Conservation (phyloP, 2,888 invertebrate species). For the Pelosia muscerda region DNA sequence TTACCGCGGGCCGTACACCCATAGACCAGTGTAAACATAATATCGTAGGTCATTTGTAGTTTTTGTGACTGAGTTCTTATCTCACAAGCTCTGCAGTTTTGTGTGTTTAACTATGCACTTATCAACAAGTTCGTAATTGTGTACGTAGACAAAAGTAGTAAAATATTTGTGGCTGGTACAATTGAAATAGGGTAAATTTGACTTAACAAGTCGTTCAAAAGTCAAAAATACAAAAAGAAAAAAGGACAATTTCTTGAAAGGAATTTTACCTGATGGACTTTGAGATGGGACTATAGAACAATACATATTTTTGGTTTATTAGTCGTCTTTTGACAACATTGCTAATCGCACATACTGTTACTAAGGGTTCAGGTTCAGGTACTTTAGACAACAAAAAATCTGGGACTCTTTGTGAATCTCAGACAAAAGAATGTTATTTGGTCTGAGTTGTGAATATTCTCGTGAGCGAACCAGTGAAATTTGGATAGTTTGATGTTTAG, state of each 20-base stretch:
- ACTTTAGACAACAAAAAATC: not conserved
- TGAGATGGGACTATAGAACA: not conserved
- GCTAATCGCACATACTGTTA: not conserved
- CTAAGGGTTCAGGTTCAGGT: not conserved
- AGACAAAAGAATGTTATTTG: no score
- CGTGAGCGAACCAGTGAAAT: not conserved
- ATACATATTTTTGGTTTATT: not conserved
- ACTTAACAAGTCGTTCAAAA: not conserved
- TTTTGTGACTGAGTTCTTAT: not conserved
- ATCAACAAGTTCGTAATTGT: not conserved
- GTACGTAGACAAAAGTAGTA: not conserved
- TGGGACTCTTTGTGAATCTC: no score
- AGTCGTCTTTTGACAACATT: not conserved
- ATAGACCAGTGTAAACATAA: not conserved
- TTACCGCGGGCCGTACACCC: no score
- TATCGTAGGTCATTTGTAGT: not conserved
- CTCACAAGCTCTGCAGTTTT: not conserved
- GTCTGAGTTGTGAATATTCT: no score
- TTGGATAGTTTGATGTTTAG: not conserved
- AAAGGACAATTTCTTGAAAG: no score
- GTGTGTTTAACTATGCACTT: no score
- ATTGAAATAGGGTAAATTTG: not conserved
- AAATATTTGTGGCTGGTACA: not conserved
- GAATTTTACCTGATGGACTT: not conserved
- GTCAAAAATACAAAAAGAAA: no score